Conservation (phyloP, 2,113 vertebrate species). For the Clarias macrocephalus region DNA sequence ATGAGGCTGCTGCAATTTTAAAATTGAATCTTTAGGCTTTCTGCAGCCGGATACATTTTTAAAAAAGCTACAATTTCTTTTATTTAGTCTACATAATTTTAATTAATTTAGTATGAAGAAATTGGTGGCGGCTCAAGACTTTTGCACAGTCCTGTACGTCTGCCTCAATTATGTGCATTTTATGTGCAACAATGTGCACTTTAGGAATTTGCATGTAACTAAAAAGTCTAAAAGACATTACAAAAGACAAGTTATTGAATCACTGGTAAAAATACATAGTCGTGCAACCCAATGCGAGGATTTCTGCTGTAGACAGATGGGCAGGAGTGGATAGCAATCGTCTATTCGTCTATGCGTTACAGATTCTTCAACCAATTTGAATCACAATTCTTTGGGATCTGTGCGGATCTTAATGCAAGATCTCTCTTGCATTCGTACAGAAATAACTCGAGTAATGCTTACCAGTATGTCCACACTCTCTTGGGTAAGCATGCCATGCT, state of each 20-base stretch:
- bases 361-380: neutral
- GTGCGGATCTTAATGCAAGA: neutral
- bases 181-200: neutral
- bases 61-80: no score
- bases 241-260: neutral
- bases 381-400: neutral
- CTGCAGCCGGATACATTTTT: no score
- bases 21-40: no score
- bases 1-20: no score
- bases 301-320: neutral
- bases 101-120: no score
- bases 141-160: neutral
- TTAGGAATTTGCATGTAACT: neutral
- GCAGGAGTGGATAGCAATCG: neutral
- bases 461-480: conserved; percentile 84
- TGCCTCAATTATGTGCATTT: neutral
- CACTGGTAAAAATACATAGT: no score
- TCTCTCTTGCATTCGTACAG: neutral
- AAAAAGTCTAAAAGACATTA: no score
- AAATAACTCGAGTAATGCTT: conserved; percentile 55
- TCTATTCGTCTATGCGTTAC: neutral
- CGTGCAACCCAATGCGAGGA: neutral
- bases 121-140: no score
- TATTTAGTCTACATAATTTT: no score
- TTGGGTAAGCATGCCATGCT: conserved; percentile 68